Percentiles rank a stretch among this genome's conserved stretches.
Conservation (phyloP, 2,888 invertebrate genomes). For the Drosophila anomalata region DNA sequence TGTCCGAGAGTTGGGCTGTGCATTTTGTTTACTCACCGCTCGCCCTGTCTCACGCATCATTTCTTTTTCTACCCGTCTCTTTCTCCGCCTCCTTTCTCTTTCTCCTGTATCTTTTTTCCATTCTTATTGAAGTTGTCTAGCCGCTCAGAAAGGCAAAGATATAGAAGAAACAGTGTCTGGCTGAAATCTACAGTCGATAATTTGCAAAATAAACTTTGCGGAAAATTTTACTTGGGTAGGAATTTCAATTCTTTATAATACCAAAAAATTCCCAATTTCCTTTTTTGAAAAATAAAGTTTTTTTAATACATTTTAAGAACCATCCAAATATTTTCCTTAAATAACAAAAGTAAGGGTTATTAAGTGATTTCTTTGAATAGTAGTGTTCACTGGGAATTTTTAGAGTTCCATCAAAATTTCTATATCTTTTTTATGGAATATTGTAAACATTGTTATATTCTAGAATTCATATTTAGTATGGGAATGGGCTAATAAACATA, state of each 20-base stretch:
- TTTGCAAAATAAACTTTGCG: too few species aligned
- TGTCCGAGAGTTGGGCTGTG: slow-evolving; percentile 38
- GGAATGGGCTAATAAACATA: slow-evolving; percentile 10
- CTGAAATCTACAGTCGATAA: neutral
- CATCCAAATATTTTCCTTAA: neutral
- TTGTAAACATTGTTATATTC: slow-evolving; percentile 10
- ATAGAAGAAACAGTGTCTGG: slow-evolving; percentile 15
- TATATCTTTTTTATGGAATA: neutral
- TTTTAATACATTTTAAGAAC: too few species aligned
- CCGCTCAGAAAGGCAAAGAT: slow-evolving; percentile 4
- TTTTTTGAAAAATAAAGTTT: too few species aligned
- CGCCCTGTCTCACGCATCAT: slow-evolving; percentile 41
- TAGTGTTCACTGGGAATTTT: neutral
- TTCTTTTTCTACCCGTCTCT: slow-evolving; percentile 13
- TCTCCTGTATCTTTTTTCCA: neutral
- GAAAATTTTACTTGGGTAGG: neutral
- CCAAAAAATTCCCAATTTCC: too few species aligned
- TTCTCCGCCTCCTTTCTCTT: neutral
- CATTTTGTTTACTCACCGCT: slow-evolving; percentile 45
- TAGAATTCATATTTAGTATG: neutral
- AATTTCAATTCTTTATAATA: neutral
- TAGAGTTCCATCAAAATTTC: neutral
- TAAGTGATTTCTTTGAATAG: slow-evolving; percentile 1
- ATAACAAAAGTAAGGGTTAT: neutral
- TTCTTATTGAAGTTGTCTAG: slow-evolving; percentile 35